A percentile compares a stretch with the other conserved stretches of the same genome.
Evolutionary conservation across 2,113 vertebrate genomes (phyloP).

Genomic region (Paedocypris sp.): DNA sequence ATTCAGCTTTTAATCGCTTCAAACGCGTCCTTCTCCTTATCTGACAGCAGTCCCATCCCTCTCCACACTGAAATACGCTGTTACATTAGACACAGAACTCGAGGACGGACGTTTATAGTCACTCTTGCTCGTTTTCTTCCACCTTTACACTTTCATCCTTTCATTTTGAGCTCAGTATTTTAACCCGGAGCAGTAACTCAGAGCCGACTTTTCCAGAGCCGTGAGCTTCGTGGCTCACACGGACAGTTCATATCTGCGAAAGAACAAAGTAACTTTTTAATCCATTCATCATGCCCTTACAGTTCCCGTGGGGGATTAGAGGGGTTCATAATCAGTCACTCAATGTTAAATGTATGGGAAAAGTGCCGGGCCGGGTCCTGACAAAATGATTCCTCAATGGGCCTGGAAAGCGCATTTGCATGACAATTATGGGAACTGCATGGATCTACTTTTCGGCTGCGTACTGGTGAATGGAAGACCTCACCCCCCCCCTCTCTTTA

Average conservation of each 20-base stretch:
- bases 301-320: conserved; percentile 46
- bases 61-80: too few species aligned
- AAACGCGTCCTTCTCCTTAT: too few species aligned
- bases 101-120: too few species aligned
- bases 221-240: not conserved
- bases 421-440: conserved; percentile 68
- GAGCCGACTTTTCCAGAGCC: not conserved
- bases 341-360: conserved; percentile 55
- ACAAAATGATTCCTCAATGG: conserved; percentile 69
- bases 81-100: too few species aligned
- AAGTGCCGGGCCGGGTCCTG: conserved; percentile 53
- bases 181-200: not conserved
- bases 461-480: conserved; percentile 43
- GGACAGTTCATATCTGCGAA: conserved; percentile 7
- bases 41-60: too few species aligned
- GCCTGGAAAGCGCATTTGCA: conserved; percentile 62
- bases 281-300: conserved; percentile 42
- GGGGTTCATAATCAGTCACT: conserved; percentile 56
- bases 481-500: conserved; percentile 36
- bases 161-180: too few species aligned
- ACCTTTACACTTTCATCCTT: too few species aligned
- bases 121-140: too few species aligned
- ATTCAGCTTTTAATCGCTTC: conserved; percentile 18
- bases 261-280: conserved; percentile 33
- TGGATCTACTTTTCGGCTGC: conserved; percentile 56